phyloP scores from a whole-genome alignment of 2,888 invertebrate species.

The Physocephala rufipes region DNA sequence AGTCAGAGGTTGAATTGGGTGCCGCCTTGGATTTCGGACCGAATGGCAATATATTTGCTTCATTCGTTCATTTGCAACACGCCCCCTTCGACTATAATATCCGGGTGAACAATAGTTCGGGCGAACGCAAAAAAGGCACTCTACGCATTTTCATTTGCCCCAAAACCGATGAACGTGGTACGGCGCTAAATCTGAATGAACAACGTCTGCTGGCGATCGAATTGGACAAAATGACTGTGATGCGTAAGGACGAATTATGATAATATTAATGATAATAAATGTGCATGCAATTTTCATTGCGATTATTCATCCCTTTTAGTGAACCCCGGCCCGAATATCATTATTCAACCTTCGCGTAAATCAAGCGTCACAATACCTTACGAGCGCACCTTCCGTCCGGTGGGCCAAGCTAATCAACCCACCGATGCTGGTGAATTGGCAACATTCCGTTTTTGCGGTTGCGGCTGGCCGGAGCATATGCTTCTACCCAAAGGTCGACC shows the following conservation, averaged over 20 bases:
- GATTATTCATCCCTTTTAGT: too few relatives aligned
- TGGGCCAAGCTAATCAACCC: conserved; percentile 36
- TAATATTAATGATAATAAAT: too few relatives aligned
- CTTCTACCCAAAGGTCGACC: conserved; percentile 77
- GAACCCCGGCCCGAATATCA: conserved; percentile 71
- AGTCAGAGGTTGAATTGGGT: conserved; percentile 81
- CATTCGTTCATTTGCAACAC: conserved; percentile 83
- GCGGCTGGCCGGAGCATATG: conserved; percentile 89
- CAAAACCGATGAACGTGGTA: conserved; percentile 72
- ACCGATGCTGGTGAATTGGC: conserved; percentile 55
- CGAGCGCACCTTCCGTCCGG: conserved; percentile 75
- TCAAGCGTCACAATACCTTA: conserved; percentile 82
- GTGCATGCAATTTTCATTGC: too few relatives aligned
- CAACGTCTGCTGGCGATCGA: conserved; percentile 74
- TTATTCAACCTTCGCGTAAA: conserved; percentile 71
- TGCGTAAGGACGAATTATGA: conserved; percentile 70
- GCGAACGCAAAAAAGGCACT: conserved; percentile 68
- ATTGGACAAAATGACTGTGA: conserved; percentile 73
- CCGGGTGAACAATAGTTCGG: conserved; percentile 69
- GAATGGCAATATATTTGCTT: conserved; percentile 75
- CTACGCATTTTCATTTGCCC: conserved; percentile 76
- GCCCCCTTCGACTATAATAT: conserved; percentile 75
- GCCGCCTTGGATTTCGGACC: conserved; percentile 83
- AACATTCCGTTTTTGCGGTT: conserved; percentile 83
- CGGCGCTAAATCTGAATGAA: conserved; percentile 69